Evolutionary conservation across 2,113 vertebrate species (phyloP), one percentile per base, ranked within the genome.

Genomic region (Tetrax tetrax): DNA sequence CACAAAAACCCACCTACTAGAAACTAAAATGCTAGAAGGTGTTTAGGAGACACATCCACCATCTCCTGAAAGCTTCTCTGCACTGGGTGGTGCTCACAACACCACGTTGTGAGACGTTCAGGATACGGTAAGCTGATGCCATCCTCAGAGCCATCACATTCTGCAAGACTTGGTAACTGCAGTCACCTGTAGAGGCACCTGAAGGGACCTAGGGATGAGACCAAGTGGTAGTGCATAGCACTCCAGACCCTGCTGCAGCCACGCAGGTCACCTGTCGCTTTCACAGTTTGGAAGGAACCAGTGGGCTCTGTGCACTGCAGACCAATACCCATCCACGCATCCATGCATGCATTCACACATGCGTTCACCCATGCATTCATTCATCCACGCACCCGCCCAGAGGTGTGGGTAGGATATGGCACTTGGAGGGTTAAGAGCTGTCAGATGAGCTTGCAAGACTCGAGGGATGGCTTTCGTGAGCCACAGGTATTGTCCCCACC

Each of bases 291-390:
- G 47, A 28, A 37, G 28, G 50, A 78, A 41, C 15, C 0, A 0
- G 38, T 33, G 22, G 29, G 31, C 18, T 72, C 6, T 1, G 47
- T 21, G 31, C 24, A 5, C 48, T 63, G 41, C 35, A 72, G 51
- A 60, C 50, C 56, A 47, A 7, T 16, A 57, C 27, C 22, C 70
- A 51, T 21, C 11, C 3, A 2, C 53, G 33, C 37, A 19, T 51
- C 33, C 14, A 3, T 29, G 15, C 1, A 1, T 53, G 37, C 10
- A 38, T 37, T 50, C 50, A 41, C 0, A 0, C 16, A 10, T 25
- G 5, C 4, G 6, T 70, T 71, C 31, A 35, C 27, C 17, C 15
- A 5, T 7, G 47, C 47, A 53, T 76, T 33, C 7, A 4, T 45
- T 20, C n/a, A 48, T 31, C 50, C 43, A 12, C 2, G 28, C 24